Evolutionary conservation across 2,888 invertebrate genomes (phyloP).

Genomic region (Clunio marinus): DNA sequence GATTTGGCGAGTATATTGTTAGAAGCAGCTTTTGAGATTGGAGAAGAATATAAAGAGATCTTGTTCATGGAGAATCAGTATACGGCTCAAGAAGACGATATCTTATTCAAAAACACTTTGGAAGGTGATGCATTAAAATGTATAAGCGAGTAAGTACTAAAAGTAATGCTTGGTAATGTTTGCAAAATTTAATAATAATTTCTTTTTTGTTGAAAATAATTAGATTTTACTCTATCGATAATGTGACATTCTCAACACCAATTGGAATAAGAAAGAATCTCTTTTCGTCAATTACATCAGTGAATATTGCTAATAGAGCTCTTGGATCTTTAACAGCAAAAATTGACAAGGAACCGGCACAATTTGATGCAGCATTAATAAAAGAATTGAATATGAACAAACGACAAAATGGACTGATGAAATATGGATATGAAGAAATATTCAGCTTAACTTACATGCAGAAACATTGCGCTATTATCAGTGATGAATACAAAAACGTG

Average conservation of each 20-base stretch:
- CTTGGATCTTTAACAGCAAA: slow-evolving; percentile 46
- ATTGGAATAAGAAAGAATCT: slow-evolving; percentile 43
- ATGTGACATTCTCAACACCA: slow-evolving; percentile 24
- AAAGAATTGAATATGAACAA: slow-evolving; percentile 46
- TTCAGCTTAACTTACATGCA: slow-evolving; percentile 50
- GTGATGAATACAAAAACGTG: slow-evolving; percentile 48
- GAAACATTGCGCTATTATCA: slow-evolving; percentile 49
- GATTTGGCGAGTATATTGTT: slow-evolving; percentile 49
- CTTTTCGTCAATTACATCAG: slow-evolving; percentile 47
- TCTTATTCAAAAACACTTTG: slow-evolving; percentile 42
- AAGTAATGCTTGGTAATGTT: not conserved
- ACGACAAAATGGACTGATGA: slow-evolving; percentile 48
- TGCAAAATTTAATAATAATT: not conserved
- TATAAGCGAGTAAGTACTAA: slow-evolving; percentile 41
- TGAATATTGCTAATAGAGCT: slow-evolving; percentile 47
- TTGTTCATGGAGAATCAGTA: slow-evolving; percentile 34
- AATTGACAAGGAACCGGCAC: slow-evolving; percentile 46
- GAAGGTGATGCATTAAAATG: slow-evolving; percentile 45
- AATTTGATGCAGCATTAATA: slow-evolving; percentile 47
- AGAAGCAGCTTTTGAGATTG: slow-evolving; percentile 46
- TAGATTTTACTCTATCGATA: slow-evolving; percentile 39
- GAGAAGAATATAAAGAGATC: slow-evolving; percentile 47
- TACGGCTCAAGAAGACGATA: slow-evolving; percentile 37
- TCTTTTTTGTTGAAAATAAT: not conserved
- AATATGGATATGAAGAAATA: slow-evolving; percentile 49